A percentile compares a stretch with the other conserved stretches of the same genome.
Conservation (phyloP, 2,888 invertebrate genomes). For the Acanthacorydalis orientalis region DNA sequence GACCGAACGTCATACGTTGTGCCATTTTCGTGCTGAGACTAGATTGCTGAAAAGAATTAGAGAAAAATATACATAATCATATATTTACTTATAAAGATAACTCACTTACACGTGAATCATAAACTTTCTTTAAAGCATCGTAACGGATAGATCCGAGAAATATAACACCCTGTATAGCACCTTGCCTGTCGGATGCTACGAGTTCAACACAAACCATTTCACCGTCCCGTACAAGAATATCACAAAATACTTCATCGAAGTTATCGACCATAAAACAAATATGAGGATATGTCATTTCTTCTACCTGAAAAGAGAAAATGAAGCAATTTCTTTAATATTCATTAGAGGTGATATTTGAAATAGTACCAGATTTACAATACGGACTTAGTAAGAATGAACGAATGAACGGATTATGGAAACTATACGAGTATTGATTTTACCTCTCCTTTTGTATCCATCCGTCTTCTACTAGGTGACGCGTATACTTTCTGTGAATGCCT, state of each 20-base stretch:
- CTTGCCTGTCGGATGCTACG: slow-evolving; percentile 79
- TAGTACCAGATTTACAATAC: no score
- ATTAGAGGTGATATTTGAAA: no score
- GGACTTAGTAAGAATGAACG: no score
- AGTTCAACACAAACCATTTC: slow-evolving; percentile 99
- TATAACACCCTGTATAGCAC: slow-evolving; percentile 77
- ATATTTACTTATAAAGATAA: background rate
- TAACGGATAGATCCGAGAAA: slow-evolving; percentile 96
- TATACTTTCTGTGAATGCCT: slow-evolving; percentile 88
- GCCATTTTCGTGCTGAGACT: slow-evolving; percentile 89
- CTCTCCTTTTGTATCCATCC: slow-evolving; percentile 97
- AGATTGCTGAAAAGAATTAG: slow-evolving; percentile 50
- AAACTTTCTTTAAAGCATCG: slow-evolving; percentile 92
- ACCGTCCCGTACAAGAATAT: slow-evolving; percentile 91
- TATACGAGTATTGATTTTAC: background rate
- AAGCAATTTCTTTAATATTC: no score
- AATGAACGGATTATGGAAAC: no score
- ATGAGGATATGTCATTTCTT: slow-evolving; percentile 97
- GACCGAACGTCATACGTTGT: slow-evolving; percentile 87
- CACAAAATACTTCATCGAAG: slow-evolving; percentile 97
- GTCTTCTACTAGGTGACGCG: slow-evolving; percentile 88
- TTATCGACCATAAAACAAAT: slow-evolving; percentile 99
- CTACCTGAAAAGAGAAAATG: slow-evolving; percentile 32
- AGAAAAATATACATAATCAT: background rate
- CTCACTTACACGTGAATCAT: slow-evolving; percentile 74